Conservation (phyloP, 2,888 invertebrate species). For the Odontomyia ornata region DNA sequence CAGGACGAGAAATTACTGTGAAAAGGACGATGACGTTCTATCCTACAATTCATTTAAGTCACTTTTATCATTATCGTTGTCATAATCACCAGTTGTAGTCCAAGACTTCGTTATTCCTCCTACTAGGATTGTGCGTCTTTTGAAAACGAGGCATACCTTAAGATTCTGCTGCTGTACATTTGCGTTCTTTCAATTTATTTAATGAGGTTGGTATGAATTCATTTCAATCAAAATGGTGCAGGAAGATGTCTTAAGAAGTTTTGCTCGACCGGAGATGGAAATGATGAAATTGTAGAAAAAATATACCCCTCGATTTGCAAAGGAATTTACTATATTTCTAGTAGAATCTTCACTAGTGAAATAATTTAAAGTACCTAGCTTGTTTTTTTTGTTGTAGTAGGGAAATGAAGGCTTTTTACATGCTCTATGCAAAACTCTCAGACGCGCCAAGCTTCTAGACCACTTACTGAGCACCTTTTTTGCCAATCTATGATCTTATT, state of each 20-base stretch:
- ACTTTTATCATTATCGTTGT: slow-evolving; percentile 1
- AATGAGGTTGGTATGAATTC: slow-evolving; percentile 24
- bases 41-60: slow-evolving; percentile 15
- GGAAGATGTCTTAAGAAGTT: neutral
- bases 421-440: no score
- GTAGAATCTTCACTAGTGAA: no score
- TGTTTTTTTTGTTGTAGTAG: no score
- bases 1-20: neutral
- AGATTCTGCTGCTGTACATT: neutral
- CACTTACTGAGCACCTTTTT: no score
- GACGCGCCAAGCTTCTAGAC: no score
- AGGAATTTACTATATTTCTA: no score
- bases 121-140: neutral
- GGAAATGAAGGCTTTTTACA: no score
- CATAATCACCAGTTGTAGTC: neutral
- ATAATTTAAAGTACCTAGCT: no score
- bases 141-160: neutral
- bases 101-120: neutral
- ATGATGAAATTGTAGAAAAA: no score
- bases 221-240: slow-evolving; percentile 33
- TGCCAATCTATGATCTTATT: no score
- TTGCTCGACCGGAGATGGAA: no score
- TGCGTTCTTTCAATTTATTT: neutral
- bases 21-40: neutral
- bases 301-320: no score